Percentiles rank a stretch among this genome's conserved stretches.
phyloP scores from a whole-genome alignment of 2,113 vertebrate genomes.

The Ornithorhynchus anatinus region DNA sequence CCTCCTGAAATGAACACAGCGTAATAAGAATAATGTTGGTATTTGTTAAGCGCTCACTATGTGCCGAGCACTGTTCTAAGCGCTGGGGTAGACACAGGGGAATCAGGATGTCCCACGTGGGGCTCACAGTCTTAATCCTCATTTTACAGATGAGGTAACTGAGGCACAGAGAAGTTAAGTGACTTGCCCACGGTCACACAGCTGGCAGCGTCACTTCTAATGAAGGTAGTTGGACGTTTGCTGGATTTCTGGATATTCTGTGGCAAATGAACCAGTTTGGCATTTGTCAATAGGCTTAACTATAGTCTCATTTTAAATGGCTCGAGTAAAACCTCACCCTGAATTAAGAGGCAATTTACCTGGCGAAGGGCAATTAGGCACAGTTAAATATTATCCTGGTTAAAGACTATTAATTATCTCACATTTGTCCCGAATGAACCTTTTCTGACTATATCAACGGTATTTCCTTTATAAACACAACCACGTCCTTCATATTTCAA shows the following conservation, averaged over 20 bases:
- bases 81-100: too few species aligned
- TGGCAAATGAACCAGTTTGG: not conserved
- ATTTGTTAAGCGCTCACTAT: too few species aligned
- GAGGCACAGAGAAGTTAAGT: too few species aligned
- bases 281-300: slow-evolving; percentile 7
- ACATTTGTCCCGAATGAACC: slow-evolving; percentile 69
- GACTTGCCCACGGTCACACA: too few species aligned
- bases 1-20: not conserved
- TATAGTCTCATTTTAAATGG: slow-evolving; percentile 24
- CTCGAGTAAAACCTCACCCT: slow-evolving; percentile 14
- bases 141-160: too few species aligned
- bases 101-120: too few species aligned
- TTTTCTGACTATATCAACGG: slow-evolving; percentile 64
- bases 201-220: not conserved
- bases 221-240: not conserved
- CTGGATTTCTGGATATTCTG: not conserved
- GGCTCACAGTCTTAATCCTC: too few species aligned
- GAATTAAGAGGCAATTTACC: slow-evolving; percentile 25
- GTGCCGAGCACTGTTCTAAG: too few species aligned
- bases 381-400: slow-evolving; percentile 68
- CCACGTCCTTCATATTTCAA: slow-evolving; percentile 58
- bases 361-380: slow-evolving; percentile 68
- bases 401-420: slow-evolving; percentile 72
- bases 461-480: slow-evolving; percentile 64
- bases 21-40: too few species aligned